These are phyloP conservation scores for Cacoxenus indagator DNA, from an alignment of 2,888 invertebrate genomes.

Conservation along the genomic window DNA sequence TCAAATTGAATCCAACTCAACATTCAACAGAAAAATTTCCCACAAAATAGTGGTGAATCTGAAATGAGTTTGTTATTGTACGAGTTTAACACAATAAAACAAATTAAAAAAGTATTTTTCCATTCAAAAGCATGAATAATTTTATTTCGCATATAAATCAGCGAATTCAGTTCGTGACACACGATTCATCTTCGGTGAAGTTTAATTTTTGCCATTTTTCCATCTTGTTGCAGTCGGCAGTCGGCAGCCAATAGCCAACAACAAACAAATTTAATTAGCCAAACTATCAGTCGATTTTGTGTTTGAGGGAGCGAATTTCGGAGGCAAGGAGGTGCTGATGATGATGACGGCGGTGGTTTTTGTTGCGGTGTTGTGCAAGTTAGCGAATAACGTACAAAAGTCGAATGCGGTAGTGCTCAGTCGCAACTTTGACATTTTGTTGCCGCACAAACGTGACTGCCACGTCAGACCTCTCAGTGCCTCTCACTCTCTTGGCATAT, in stretches of 20 bases:
- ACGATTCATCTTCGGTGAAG: conserved; percentile 14
- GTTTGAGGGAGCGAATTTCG: too few species aligned
- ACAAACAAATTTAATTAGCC: conserved; percentile 7
- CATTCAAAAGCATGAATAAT: not conserved
- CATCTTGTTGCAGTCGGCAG: too few species aligned
- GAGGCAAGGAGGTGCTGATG: too few species aligned
- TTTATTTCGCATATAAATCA: conserved; percentile 16
- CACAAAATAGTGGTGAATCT: not conserved
- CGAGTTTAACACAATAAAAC: not conserved
- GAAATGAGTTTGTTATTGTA: not conserved
- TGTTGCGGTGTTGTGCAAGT: not conserved
- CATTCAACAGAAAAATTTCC: not conserved
- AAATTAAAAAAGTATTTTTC: not conserved
- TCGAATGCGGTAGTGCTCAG: not conserved
- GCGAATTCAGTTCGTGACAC: conserved; percentile 1
- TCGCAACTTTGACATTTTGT: conserved; percentile 7
- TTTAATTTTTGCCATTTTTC: conserved; percentile 3
- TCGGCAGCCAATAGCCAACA: not conserved
- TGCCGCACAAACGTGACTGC: conserved; percentile 2
- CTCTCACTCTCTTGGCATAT: not conserved
- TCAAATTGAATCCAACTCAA: not conserved
- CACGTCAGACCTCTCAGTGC: not conserved
- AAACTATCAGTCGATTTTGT: too few species aligned
- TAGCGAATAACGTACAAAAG: not conserved
- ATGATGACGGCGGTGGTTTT: not conserved